phyloP scores from a whole-genome alignment of 2,797 vertebrate species.

The Schizopygopsis malacanthus region DNA sequence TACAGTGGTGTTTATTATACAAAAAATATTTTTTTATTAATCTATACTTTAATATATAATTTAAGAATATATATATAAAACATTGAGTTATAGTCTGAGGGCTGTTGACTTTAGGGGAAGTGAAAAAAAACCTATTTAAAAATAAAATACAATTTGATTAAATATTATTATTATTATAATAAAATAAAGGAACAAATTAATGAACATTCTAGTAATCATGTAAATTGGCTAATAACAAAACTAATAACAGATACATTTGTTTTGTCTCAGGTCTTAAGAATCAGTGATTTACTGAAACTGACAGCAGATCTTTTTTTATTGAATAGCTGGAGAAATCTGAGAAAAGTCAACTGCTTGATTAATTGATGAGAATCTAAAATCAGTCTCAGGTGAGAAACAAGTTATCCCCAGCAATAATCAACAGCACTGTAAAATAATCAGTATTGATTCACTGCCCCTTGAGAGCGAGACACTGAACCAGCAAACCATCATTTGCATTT shows the following conservation, averaged over 20 bases:
- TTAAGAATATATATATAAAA: not conserved
- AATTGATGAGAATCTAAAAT: slow-evolving; percentile 29
- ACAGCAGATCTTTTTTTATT: slow-evolving; percentile 6
- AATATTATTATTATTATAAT: not conserved
- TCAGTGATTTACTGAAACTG: not conserved
- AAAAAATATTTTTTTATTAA: not conserved
- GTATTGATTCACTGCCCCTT: slow-evolving; percentile 38
- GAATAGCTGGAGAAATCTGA: slow-evolving; percentile 16
- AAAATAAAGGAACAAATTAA: not conserved
- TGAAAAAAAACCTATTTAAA: not conserved
- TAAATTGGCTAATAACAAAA: not conserved
- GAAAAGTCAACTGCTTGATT: slow-evolving; percentile 35
- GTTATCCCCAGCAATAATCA: slow-evolving; percentile 41
- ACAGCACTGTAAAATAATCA: slow-evolving; percentile 36
- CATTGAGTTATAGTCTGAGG: not conserved
- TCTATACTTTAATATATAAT: not conserved
- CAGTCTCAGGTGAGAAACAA: slow-evolving; percentile 21
- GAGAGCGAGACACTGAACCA: slow-evolving; percentile 25
- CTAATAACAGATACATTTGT: not conserved
- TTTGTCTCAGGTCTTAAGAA: not conserved
- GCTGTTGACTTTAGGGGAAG: not conserved
- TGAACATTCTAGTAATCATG: not conserved
- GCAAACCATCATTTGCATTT: slow-evolving; percentile 19
- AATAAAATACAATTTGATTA: not conserved
- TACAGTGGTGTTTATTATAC: not conserved